phyloP scores from a whole-genome alignment of 1,140 invertebrate genomes.

The Holcopasites calliopsidis region DNA sequence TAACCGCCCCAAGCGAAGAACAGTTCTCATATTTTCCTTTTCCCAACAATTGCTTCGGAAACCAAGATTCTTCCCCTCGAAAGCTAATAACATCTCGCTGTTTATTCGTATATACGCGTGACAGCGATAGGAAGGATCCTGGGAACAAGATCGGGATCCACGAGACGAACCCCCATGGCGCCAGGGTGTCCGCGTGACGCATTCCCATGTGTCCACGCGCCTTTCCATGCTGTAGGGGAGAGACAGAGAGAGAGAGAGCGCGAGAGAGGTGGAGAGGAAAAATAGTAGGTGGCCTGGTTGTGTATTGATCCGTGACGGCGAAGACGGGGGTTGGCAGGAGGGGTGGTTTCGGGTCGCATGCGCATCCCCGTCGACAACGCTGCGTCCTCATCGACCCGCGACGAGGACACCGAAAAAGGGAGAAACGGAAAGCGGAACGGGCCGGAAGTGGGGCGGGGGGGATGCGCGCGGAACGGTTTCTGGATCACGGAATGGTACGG shows the following conservation, averaged over 20 bases:
- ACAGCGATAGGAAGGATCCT: neutral
- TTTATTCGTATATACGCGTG: too few species aligned
- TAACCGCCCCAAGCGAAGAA: too few species aligned
- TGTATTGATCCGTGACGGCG: constrained; percentile 74
- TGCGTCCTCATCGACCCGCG: constrained; percentile 67
- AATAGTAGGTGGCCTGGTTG: constrained; percentile 77
- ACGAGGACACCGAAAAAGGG: constrained; percentile 33
- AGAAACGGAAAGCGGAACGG: constrained; percentile 50
- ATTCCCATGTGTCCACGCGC: neutral
- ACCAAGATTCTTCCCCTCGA: too few species aligned
- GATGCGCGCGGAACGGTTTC: neutral
- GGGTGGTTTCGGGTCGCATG: constrained; percentile 65
- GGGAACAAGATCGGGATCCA: neutral
- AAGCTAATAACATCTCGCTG: too few species aligned
- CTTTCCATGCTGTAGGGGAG: neutral
- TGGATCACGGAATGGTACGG: constrained; percentile 51
- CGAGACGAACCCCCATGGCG: neutral
- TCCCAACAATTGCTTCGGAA: too few species aligned
- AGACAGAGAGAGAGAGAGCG: neutral
- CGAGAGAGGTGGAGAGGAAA: too few species aligned
- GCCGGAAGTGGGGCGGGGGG: constrained; percentile 11
- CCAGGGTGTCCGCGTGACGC: neutral
- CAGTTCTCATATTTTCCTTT: too few species aligned
- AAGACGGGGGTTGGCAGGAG: constrained; percentile 60
- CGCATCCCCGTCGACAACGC: constrained; percentile 62